These are phyloP conservation scores for Drosophila kanekoi DNA, from an alignment of 2,888 invertebrate species.

Conservation along the genomic window DNA sequence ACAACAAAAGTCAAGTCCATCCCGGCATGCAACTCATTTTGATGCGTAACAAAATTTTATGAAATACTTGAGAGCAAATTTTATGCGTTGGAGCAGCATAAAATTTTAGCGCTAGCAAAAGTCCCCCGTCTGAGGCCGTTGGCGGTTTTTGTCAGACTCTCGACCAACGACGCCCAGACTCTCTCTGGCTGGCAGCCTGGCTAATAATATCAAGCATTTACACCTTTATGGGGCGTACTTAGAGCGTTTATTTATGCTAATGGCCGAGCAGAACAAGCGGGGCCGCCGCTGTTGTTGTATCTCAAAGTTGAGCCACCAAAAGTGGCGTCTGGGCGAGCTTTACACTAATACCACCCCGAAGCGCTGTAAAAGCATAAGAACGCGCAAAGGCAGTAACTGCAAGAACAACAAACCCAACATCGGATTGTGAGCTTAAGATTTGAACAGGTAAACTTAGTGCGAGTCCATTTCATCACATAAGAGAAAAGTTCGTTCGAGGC, in stretches of 20 bases:
- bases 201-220: slow-evolving; percentile 81
- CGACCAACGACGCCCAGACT: slow-evolving; percentile 7
- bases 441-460: slow-evolving; percentile 62
- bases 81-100: slow-evolving; percentile 73
- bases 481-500: slow-evolving; percentile 45
- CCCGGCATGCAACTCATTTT: slow-evolving; percentile 49
- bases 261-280: slow-evolving; percentile 51
- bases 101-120: slow-evolving; percentile 80
- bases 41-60: slow-evolving; percentile 78
- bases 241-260: slow-evolving; percentile 82
- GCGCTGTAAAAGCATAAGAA: slow-evolving; percentile 77
- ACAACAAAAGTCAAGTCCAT: slow-evolving; percentile 52
- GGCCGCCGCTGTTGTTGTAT: slow-evolving; percentile 36
- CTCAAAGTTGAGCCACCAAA: slow-evolving; percentile 50
- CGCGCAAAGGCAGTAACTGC: slow-evolving; percentile 40
- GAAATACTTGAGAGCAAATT: slow-evolving; percentile 75
- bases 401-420: slow-evolving; percentile 27
- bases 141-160: slow-evolving; percentile 56
- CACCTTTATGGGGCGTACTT: slow-evolving; percentile 82
- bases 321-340: slow-evolving; percentile 61
- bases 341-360: slow-evolving; percentile 82
- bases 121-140: slow-evolving; percentile 50
- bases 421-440: slow-evolving; percentile 63
- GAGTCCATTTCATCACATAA: slow-evolving; percentile 72
- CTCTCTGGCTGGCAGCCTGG: slow-evolving; percentile 41